Evolutionary conservation across 2,888 invertebrate genomes (phyloP).

Genomic region (Platycnemis pennipes): DNA sequence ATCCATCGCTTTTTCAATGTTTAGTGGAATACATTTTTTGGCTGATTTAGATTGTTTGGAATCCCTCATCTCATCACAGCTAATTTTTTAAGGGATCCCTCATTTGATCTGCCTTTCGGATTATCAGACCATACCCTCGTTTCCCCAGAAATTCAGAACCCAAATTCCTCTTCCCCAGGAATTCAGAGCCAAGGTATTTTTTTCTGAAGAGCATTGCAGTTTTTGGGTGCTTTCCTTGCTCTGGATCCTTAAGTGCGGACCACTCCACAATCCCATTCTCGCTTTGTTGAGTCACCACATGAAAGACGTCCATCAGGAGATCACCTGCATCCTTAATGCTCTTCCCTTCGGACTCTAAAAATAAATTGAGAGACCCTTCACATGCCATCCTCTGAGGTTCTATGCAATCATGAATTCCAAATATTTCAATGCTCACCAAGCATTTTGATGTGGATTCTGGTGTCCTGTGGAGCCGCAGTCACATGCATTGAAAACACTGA

Average conservation of each 20-base stretch:
- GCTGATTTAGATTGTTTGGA: background rate
- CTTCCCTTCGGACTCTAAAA: background rate
- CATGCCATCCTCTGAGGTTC: background rate
- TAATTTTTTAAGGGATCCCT: background rate
- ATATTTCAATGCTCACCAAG: background rate
- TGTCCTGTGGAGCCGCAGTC: slow-evolving; percentile 4
- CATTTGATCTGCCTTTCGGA: background rate
- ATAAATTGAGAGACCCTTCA: too few species aligned
- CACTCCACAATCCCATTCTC: slow-evolving; percentile 37
- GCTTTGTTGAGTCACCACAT: slow-evolving; percentile 35
- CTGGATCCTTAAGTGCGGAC: background rate
- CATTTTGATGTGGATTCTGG: slow-evolving; percentile 45
- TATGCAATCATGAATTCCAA: background rate
- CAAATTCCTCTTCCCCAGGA: slow-evolving; percentile 43
- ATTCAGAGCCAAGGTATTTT: slow-evolving; percentile 49
- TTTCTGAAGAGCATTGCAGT: slow-evolving; percentile 48
- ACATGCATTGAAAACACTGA: slow-evolving; percentile 1
- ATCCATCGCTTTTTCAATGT: background rate
- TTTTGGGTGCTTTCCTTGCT: background rate
- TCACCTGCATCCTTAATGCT: background rate
- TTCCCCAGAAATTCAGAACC: slow-evolving; percentile 56
- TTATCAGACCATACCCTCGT: background rate
- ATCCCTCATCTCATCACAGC: background rate
- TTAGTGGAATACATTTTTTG: background rate
- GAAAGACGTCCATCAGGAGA: slow-evolving; percentile 26